Conservation (phyloP, 1,140 invertebrate genomes). For the Brachystomella parvula region DNA sequence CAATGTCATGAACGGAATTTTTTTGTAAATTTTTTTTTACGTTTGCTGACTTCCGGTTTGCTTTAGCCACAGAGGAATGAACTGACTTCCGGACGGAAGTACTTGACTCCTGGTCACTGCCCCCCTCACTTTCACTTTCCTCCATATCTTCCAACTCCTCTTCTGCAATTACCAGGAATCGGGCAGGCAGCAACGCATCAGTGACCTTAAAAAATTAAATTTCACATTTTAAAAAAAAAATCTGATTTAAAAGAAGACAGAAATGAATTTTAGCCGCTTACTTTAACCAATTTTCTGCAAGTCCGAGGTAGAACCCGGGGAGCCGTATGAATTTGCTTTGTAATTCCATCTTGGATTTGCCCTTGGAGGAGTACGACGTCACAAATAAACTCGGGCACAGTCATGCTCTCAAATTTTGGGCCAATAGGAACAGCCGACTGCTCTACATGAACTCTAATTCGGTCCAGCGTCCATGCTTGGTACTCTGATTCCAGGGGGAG, state of each 20-base stretch:
- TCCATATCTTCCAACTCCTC: background rate
- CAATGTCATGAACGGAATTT: too few species aligned
- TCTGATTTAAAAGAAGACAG: background rate
- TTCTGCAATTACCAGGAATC: background rate
- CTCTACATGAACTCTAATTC: constrained; percentile 38
- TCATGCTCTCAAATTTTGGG: constrained; percentile 15
- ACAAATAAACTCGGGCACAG: constrained; percentile 27
- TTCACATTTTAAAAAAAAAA: background rate
- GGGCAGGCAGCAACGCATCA: background rate
- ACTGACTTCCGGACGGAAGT: too few species aligned
- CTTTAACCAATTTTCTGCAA: constrained; percentile 8
- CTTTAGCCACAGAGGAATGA: too few species aligned
- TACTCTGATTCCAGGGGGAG: constrained; percentile 35
- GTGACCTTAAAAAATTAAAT: background rate
- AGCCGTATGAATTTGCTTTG: constrained; percentile 24
- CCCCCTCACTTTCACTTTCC: background rate
- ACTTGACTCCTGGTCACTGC: too few species aligned
- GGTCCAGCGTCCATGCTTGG: constrained; percentile 33
- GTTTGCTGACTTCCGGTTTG: too few species aligned
- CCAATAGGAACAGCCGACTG: constrained; percentile 38
- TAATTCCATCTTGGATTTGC: constrained; percentile 21
- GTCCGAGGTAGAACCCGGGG: constrained; percentile 25
- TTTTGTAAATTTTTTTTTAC: too few species aligned
- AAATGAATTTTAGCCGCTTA: background rate
- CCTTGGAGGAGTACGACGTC: constrained; percentile 31